Percentiles rank a stretch among this genome's conserved stretches.
phyloP scores from a whole-genome alignment of 2,888 invertebrate species.

The Orchestes rusci region DNA sequence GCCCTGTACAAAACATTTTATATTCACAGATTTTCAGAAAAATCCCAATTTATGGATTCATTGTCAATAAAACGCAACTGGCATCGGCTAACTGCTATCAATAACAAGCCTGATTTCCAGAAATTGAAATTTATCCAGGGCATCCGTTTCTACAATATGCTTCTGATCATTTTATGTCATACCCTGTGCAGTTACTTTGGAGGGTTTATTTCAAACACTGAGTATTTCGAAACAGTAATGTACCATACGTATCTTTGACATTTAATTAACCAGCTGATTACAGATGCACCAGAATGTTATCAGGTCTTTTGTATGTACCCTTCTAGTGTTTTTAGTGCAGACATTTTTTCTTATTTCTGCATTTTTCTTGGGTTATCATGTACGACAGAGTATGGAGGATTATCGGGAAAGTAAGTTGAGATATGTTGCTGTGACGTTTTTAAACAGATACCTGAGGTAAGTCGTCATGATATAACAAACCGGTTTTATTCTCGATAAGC shows the following conservation, averaged over 20 bases:
- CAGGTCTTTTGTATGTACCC: conserved; percentile 27
- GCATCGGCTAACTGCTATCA: conserved; percentile 11
- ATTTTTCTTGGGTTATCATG: conserved; percentile 31
- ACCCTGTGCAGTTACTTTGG: conserved; percentile 30
- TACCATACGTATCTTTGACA: no score
- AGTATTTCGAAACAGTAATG: conserved; percentile 33
- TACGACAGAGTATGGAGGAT: conserved; percentile 28
- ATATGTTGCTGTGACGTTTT: conserved; percentile 29
- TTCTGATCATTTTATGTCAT: conserved; percentile 32
- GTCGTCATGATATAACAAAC: no score
- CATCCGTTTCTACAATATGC: conserved; percentile 33
- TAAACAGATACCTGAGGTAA: conserved; percentile 33
- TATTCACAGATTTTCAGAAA: no score
- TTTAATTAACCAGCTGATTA: background rate
- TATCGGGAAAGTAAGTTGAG: conserved; percentile 27
- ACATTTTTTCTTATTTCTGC: conserved; percentile 33
- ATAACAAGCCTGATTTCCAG: conserved; percentile 25
- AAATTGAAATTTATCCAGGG: conserved; percentile 33
- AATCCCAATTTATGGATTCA: no score
- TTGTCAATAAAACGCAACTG: conserved; percentile 20
- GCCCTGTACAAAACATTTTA: conserved; percentile 8
- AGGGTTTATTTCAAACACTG: conserved; percentile 30
- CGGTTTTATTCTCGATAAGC: no score
- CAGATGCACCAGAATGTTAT: conserved; percentile 14
- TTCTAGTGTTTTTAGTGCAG: conserved; percentile 30